phyloP scores from a whole-genome alignment of 1,140 invertebrate genomes.

The Coenobita brevimanus region DNA sequence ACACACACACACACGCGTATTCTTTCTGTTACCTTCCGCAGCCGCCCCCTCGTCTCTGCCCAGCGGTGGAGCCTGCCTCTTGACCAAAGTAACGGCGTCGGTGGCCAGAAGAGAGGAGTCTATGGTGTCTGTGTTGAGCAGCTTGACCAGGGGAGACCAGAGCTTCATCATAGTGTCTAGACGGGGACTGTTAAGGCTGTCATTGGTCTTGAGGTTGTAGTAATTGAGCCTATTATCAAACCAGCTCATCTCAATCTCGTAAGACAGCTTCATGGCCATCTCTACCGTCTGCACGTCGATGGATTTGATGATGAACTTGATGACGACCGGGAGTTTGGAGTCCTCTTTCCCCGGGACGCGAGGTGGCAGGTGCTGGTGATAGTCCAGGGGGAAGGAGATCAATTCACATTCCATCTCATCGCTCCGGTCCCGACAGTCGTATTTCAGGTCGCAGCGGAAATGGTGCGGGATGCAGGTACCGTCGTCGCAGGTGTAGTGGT shows the following conservation, averaged over 20 bases:
- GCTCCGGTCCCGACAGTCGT: slow-evolving; percentile 47
- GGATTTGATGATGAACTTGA: slow-evolving; percentile 51
- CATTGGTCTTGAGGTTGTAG: slow-evolving; percentile 46
- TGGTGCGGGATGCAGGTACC: slow-evolving; percentile 40
- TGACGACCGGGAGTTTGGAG: slow-evolving; percentile 36
- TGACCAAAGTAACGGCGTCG: slow-evolving; percentile 49
- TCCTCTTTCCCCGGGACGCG: slow-evolving; percentile 41
- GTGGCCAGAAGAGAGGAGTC: slow-evolving; percentile 43
- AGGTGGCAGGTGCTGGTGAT: slow-evolving; percentile 45
- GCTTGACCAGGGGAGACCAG: slow-evolving; percentile 52
- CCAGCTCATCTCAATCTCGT: slow-evolving; percentile 64
- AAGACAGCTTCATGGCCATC: slow-evolving; percentile 63
- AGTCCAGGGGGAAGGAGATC: slow-evolving; percentile 52
- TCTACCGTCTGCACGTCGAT: slow-evolving; percentile 59
- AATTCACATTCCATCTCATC: slow-evolving; percentile 61
- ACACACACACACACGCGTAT: too few species aligned
- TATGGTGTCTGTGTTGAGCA: slow-evolving; percentile 61
- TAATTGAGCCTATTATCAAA: slow-evolving; percentile 59
- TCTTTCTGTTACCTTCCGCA: slow-evolving; percentile 40
- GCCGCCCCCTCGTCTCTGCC: slow-evolving; percentile 44
- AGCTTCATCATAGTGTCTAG: slow-evolving; percentile 49
- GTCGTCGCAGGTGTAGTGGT: slow-evolving; percentile 46
- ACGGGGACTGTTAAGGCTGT: slow-evolving; percentile 43
- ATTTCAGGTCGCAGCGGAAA: slow-evolving; percentile 56
- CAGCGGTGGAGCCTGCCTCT: slow-evolving; percentile 4